These are phyloP conservation scores for Agrotis clavis DNA, from an alignment of 2,888 invertebrate species.

Conservation along the genomic window DNA sequence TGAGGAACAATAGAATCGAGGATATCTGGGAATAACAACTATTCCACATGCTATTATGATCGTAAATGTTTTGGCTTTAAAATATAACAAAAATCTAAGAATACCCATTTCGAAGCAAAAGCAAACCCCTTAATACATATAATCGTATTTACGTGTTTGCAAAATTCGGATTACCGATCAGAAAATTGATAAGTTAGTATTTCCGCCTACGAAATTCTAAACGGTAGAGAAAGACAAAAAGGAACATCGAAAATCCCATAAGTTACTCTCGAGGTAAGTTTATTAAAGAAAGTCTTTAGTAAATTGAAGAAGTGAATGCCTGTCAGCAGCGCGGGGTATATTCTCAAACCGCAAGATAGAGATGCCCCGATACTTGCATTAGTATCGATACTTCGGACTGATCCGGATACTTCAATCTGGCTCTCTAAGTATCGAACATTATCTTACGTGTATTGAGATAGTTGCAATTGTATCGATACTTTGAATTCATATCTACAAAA, in stretches of 20 bases:
- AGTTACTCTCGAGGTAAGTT: conserved; percentile 63
- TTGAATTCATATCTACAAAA: no score
- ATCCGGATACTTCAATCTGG: not conserved
- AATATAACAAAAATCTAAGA: not conserved
- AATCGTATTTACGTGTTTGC: conserved; percentile 20
- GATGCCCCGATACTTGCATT: not conserved
- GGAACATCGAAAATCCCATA: conserved; percentile 53
- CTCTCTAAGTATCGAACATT: not conserved
- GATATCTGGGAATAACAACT: no score
- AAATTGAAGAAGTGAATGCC: conserved; percentile 74
- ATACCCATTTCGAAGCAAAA: conserved; percentile 15
- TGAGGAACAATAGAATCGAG: no score
- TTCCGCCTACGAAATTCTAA: conserved; percentile 33
- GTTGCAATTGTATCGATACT: not conserved
- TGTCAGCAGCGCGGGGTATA: conserved; percentile 65
- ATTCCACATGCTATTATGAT: no score
- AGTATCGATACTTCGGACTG: not conserved
- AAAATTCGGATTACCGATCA: conserved; percentile 16
- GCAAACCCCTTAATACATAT: conserved; percentile 3
- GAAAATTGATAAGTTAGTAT: conserved; percentile 53
- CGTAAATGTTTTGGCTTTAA: no score
- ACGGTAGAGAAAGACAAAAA: conserved; percentile 50
- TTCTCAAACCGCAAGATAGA: conserved; percentile 51
- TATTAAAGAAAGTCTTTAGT: conserved; percentile 69
- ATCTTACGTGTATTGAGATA: not conserved